Base-by-base conservation (phyloP, 2,113 vertebrate genomes). In the Phalacrocorax pelagicus region DNA sequence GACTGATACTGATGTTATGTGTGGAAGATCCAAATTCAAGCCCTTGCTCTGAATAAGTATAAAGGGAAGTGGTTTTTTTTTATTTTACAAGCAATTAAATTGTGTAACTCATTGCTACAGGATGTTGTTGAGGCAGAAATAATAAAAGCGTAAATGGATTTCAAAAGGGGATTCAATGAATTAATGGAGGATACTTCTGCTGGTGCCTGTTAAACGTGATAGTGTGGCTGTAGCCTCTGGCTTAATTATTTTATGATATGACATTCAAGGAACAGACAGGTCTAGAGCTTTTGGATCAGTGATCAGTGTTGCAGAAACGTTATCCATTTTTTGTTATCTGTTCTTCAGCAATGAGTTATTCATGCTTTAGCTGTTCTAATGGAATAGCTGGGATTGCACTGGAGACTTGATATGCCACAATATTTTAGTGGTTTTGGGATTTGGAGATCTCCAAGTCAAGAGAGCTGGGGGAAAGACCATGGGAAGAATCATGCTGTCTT, bases 61-160 rank as follows among this genome's bases (percentile, higher is more conserved):
- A 93, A 95, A 96, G 30, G 49, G 81, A 96, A 94, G 74, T 91
- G 81, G 9, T 38, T 38, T 38, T 44, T 90, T 97, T 96, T 92
- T 96, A 75, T 94, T 94, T 78, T 2, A 4, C 61, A 61, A 85
- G 90, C 96, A 94, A 96, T 97, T 93, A 95, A 90, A 93, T 94
- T 85, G 66, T 82, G 32, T 93, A 96, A 91, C 87, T 96, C 90
- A 91, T 77, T 82, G 81, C 90, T 93, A 82, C 78, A 82, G 78
- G 92, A 93, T 93, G 83, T 95, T 97, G 81, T 42, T 95, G 92
- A 95, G 81, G 92, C 93, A 96, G 87, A 95, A 96, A 96, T 92
- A 94, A 91, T 93, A 93, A 90, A 95, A 97, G 30, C 0, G 1
- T 90, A 95, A 96, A 82, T 90, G 87, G 49, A 80, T 93, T 94